phyloP scores from a whole-genome alignment of 2,888 invertebrate genomes.

The Lepidochrysops patricia region DNA sequence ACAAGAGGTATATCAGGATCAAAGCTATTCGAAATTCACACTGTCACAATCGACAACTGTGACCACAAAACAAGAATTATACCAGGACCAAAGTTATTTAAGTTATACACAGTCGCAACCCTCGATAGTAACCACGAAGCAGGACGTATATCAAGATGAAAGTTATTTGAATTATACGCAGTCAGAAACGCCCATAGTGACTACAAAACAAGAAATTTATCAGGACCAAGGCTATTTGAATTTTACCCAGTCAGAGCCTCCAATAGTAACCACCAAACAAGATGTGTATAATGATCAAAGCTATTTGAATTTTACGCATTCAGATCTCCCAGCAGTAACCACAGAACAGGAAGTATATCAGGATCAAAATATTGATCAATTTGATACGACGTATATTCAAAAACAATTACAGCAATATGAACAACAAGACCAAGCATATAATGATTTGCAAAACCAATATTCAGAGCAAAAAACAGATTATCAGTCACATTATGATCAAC shows the following conservation, averaged over 20 bases:
- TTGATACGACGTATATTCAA: constrained; percentile 35
- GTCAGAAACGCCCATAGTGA: constrained; percentile 33
- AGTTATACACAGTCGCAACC: background rate
- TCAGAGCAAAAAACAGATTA: constrained; percentile 30
- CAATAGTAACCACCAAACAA: constrained; percentile 7
- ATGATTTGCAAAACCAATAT: constrained; percentile 27
- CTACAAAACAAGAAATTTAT: constrained; percentile 44
- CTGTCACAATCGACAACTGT: constrained; percentile 36
- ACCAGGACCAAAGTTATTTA: constrained; percentile 33
- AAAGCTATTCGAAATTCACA: constrained; percentile 36
- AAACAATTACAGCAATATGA: constrained; percentile 30
- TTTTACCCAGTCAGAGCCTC: background rate
- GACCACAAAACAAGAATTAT: constrained; percentile 44
- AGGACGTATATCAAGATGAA: constrained; percentile 34
- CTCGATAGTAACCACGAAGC: background rate
- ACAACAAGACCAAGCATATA: constrained; percentile 26
- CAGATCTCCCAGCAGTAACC: constrained; percentile 35
- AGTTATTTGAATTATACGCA: constrained; percentile 38
- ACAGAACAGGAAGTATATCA: constrained; percentile 45
- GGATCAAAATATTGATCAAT: constrained; percentile 43
- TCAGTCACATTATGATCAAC: constrained; percentile 26
- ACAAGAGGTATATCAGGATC: constrained; percentile 42
- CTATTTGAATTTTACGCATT: constrained; percentile 36
- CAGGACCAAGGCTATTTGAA: constrained; percentile 32
- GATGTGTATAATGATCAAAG: constrained; percentile 11